Evolutionary conservation across 2,113 vertebrate species (phyloP).

Genomic region (Epinephelus moara): DNA sequence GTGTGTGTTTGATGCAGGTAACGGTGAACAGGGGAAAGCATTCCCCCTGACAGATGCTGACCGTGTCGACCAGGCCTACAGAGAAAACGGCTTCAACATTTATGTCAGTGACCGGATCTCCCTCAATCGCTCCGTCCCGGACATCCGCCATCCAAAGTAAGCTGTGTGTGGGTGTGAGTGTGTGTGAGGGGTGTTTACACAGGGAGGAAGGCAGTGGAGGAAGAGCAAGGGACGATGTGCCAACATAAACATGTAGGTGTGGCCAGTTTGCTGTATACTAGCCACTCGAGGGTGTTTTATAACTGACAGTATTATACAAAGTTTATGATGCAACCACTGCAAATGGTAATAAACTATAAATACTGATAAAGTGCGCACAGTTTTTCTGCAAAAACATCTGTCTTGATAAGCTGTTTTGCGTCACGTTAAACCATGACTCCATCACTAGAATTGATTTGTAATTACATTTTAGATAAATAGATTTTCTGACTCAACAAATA

Average conservation of each 20-base stretch:
- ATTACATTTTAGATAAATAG: neutral
- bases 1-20: conserved; percentile 82
- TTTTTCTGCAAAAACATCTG: too few species aligned
- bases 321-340: neutral
- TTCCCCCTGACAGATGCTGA: conserved; percentile 93
- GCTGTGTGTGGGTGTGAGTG: conserved; percentile 55
- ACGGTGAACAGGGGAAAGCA: conserved; percentile 94
- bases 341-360: neutral
- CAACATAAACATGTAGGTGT: neutral
- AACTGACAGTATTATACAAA: neutral
- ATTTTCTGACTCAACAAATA: neutral
- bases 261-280: neutral
- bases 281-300: neutral
- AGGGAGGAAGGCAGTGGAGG: neutral
- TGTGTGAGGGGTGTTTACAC: neutral
- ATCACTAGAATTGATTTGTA: neutral
- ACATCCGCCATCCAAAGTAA: conserved; percentile 97
- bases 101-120: conserved; percentile 98
- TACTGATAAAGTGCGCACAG: neutral
- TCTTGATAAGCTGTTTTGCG: too few species aligned
- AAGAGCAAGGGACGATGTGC: accelerated
- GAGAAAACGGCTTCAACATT: conserved; percentile 99
- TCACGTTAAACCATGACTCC: neutral
- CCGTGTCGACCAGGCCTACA: conserved; percentile 93
- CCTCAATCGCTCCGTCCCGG: conserved; percentile 95